Conservation (phyloP, 2,113 vertebrate genomes). For the Grantiella picta region DNA sequence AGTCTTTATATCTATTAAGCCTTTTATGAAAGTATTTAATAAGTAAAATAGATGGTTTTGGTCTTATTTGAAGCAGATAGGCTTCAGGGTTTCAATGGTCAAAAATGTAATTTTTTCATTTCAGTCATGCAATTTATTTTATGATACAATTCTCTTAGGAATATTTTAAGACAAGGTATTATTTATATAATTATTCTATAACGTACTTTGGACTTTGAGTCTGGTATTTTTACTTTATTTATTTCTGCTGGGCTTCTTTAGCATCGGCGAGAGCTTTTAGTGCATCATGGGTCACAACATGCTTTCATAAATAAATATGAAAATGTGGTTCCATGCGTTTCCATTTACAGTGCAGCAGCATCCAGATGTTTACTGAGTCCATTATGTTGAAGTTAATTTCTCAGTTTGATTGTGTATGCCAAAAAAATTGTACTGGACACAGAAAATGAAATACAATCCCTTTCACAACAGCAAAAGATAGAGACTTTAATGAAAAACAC, state of each 20-base stretch:
- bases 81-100: not conserved
- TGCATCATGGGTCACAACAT: not conserved
- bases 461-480: not conserved
- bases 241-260: not conserved
- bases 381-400: not conserved
- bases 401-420: not conserved
- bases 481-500: not conserved
- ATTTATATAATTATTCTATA: not conserved
- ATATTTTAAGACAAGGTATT: not conserved
- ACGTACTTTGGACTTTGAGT: not conserved
- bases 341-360: not conserved
- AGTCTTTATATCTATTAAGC: not conserved
- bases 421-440: not conserved
- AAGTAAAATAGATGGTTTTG: not conserved
- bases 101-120: not conserved
- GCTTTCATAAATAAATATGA: not conserved
- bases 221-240: not conserved
- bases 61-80: not conserved
- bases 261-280: not conserved
- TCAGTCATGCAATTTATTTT: not conserved
- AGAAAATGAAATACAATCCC: not conserved
- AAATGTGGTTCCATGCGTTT: not conserved
- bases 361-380: not conserved
- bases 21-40: not conserved
- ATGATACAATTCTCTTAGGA: not conserved